These are phyloP conservation scores for Gymnocephalus cernua DNA, from an alignment of 2,113 vertebrate genomes.

Conservation along the genomic window DNA sequence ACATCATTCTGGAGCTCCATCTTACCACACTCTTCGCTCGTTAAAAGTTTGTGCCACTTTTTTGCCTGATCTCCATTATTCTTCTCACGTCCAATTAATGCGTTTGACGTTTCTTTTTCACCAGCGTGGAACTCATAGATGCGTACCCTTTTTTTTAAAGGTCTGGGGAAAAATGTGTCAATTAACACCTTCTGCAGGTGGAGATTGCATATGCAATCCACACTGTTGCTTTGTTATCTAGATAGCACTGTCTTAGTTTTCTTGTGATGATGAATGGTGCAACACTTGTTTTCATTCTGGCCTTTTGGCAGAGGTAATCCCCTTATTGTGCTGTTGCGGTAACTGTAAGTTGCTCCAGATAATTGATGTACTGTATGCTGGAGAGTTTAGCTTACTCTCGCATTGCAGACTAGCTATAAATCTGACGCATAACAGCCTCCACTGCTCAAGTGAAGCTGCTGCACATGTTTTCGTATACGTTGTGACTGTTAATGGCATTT, in stretches of 20 bases:
- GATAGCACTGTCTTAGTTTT: not conserved
- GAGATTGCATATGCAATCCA: not conserved
- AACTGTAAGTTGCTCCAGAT: not conserved
- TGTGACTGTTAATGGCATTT: not conserved
- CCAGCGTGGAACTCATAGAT: slow-evolving; percentile 7
- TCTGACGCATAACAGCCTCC: slow-evolving; percentile 10
- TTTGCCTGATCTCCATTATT: slow-evolving; percentile 50
- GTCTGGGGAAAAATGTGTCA: slow-evolving; percentile 26
- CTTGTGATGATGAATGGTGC: slow-evolving; percentile 5
- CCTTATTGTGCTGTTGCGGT: slow-evolving; percentile 2
- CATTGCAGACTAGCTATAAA: not conserved
- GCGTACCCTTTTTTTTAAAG: slow-evolving; percentile 11
- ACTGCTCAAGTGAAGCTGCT: not conserved
- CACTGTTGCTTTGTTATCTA: slow-evolving; percentile 13
- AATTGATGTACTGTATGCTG: not conserved
- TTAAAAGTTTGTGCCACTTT: slow-evolving; percentile 70
- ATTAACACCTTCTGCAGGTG: slow-evolving; percentile 27
- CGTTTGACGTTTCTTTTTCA: slow-evolving; percentile 46
- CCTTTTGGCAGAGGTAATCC: not conserved
- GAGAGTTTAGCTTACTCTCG: not conserved
- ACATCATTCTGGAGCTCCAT: slow-evolving; percentile 76
- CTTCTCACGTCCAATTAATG: slow-evolving; percentile 46
- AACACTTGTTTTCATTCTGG: not conserved
- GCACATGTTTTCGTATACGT: not conserved
- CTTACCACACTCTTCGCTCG: slow-evolving; percentile 62